Evolutionary conservation across 2,797 vertebrate genomes (phyloP).

Genomic region (Acanthurus leucopareius): DNA sequence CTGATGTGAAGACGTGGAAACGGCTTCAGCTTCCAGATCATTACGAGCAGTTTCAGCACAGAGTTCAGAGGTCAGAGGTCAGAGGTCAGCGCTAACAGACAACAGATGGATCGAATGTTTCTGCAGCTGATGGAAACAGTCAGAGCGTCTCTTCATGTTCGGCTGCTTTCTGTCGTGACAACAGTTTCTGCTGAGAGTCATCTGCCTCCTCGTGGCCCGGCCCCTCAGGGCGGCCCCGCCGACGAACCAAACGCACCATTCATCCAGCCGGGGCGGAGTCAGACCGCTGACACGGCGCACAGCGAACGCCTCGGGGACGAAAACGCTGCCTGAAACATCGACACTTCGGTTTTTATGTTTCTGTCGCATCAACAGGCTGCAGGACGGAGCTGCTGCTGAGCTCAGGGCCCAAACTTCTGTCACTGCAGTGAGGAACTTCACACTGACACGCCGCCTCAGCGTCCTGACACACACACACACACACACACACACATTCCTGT

Average conservation of each 20-base stretch:
- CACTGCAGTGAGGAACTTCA: constrained; percentile 71
- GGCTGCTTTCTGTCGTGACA: too few species aligned
- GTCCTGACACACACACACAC: constrained; percentile 42
- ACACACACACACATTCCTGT: too few species aligned
- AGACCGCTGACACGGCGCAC: neutral
- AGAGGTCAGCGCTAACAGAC: constrained; percentile 41
- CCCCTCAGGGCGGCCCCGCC: constrained; percentile 39
- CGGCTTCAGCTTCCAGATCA: constrained; percentile 3
- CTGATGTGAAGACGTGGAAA: neutral
- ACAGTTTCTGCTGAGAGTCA: too few species aligned
- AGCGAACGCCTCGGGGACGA: neutral
- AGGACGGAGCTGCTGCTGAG: constrained; percentile 10
- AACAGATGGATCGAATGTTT: constrained; percentile 41
- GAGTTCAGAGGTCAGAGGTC: constrained; percentile 42
- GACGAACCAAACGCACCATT: constrained; percentile 54
- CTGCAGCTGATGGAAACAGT: constrained; percentile 19
- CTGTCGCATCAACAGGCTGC: too few species aligned
- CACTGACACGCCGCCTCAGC: constrained; percentile 42
- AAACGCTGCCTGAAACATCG: constrained; percentile 1
- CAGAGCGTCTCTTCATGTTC: too few species aligned
- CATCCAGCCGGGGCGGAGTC: constrained; percentile 33
- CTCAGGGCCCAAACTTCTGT: constrained; percentile 54
- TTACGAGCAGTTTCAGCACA: neutral
- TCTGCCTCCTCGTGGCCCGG: constrained; percentile 71
- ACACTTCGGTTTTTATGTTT: too few species aligned